A percentile compares a stretch with the other conserved stretches of the same genome.
phyloP scores from a whole-genome alignment of 2,888 invertebrate genomes.

The Stegana nigrithorax region DNA sequence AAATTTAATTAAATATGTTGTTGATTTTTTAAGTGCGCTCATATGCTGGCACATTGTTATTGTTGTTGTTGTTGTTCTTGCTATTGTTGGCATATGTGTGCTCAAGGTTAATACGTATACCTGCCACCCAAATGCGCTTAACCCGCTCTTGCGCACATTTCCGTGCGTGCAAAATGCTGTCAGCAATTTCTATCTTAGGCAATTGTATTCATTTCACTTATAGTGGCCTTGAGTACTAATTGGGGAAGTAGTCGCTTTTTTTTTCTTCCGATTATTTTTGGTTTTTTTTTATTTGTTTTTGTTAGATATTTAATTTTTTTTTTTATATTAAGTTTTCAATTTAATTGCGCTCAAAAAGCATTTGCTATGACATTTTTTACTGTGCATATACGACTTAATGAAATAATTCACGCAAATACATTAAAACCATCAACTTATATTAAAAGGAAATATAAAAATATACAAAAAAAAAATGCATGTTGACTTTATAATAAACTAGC shows the following conservation, averaged over 20 bases:
- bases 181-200: neutral
- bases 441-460: too few relatives aligned
- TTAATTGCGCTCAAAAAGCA: slow-evolving; percentile 1
- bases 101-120: slow-evolving; percentile 17
- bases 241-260: slow-evolving; percentile 54
- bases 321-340: neutral
- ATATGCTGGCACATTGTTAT: slow-evolving; percentile 23
- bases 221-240: slow-evolving; percentile 54
- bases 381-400: too few relatives aligned
- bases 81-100: slow-evolving; percentile 9
- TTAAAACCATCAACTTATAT: too few relatives aligned
- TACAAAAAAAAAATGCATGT: too few relatives aligned
- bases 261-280: too few relatives aligned
- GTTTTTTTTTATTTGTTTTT: slow-evolving; percentile 36
- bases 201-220: slow-evolving; percentile 53
- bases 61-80: too few relatives aligned
- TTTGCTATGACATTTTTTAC: too few relatives aligned
- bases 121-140: neutral
- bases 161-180: too few relatives aligned
- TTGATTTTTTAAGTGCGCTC: slow-evolving; percentile 35
- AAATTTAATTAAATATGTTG: slow-evolving; percentile 45
- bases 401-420: neutral
- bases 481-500: too few relatives aligned
- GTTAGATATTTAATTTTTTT: neutral
- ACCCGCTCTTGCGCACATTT: neutral